Conservation (phyloP, 2,113 vertebrate genomes). For the Penelope pileata region DNA sequence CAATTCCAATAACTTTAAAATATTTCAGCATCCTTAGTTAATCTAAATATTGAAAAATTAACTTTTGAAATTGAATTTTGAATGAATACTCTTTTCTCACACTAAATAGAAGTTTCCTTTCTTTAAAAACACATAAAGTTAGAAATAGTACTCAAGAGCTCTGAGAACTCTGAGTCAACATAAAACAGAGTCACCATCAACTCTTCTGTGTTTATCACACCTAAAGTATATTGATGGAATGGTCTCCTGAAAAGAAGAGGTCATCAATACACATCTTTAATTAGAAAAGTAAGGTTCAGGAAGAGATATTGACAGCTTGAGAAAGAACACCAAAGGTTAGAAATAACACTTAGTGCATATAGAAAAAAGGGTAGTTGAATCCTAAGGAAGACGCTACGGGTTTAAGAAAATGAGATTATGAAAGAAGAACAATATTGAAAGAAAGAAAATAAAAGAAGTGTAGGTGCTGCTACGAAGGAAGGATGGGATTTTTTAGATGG, state of each 20-base stretch:
- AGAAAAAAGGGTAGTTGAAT: not conserved
- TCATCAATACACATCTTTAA: not conserved
- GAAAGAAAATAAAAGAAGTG: not conserved
- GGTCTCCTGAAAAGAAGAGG: not conserved
- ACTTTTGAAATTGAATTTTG: not conserved
- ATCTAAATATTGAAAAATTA: not conserved
- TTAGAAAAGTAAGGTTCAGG: constrained; percentile 27
- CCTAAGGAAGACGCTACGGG: not conserved
- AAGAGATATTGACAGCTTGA: not conserved
- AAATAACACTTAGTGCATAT: not conserved
- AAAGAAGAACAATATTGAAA: not conserved
- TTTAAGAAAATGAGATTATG: not conserved
- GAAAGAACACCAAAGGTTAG: not conserved
- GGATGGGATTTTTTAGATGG: not conserved
- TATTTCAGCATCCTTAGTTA: not conserved
- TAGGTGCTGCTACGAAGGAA: not conserved
- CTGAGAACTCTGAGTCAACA: not conserved
- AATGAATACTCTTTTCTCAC: not conserved
- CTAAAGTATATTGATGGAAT: not conserved
- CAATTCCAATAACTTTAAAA: not conserved
- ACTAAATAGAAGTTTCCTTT: not conserved
- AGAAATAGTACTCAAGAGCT: not conserved
- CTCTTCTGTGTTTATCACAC: not conserved
- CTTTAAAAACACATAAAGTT: not conserved
- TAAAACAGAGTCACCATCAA: not conserved